Evolutionary conservation across 1,140 invertebrate genomes (phyloP).

Genomic region (Ceratitis capitata): DNA sequence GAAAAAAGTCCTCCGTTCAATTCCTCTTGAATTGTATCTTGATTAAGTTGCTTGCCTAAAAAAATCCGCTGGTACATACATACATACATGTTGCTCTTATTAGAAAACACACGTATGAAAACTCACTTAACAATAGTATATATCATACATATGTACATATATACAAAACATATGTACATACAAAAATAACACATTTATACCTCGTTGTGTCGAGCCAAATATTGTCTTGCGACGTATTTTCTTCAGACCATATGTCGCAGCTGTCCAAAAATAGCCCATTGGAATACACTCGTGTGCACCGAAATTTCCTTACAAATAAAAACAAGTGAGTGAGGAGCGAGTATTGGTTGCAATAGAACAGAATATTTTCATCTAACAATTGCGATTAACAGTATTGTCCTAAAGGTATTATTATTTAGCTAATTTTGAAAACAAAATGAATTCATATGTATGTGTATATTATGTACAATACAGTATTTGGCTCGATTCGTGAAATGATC

Average conservation of each 20-base stretch:
- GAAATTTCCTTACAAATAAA: background rate
- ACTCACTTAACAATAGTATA: background rate
- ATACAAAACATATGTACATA: background rate
- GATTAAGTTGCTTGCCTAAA: too few relatives aligned
- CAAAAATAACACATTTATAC: background rate
- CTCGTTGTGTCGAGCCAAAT: background rate
- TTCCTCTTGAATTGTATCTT: too few relatives aligned
- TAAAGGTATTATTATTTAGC: background rate
- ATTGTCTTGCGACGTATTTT: constrained; percentile 29
- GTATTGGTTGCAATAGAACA: background rate
- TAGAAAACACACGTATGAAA: background rate
- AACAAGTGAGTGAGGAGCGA: background rate
- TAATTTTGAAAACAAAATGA: background rate
- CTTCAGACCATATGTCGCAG: constrained; percentile 21
- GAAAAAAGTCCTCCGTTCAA: too few relatives aligned
- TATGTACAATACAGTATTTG: too few relatives aligned
- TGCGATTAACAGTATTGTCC: background rate
- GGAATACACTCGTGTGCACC: background rate
- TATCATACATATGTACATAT: background rate
- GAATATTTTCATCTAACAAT: background rate
- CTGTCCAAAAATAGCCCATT: constrained; percentile 3
- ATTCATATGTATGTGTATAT: background rate
- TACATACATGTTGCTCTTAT: background rate
- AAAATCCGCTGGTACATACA: too few relatives aligned
- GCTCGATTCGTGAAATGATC: background rate